Evolutionary conservation across 2,888 invertebrate genomes (phyloP).

Genomic region (Plemyria rubiginata): DNA sequence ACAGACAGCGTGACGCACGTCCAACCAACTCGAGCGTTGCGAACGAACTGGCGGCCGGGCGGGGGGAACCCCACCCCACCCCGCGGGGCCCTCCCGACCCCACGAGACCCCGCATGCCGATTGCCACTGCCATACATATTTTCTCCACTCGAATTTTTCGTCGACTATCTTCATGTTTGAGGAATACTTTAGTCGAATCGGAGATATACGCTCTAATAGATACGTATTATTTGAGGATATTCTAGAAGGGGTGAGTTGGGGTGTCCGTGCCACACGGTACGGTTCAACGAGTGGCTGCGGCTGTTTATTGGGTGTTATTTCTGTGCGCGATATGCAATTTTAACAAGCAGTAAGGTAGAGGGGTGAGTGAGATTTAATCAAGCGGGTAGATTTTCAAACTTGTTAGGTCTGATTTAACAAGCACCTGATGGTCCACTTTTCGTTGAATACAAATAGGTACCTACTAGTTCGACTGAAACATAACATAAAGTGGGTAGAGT

Average conservation of each 20-base stretch:
- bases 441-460: conserved; percentile 6
- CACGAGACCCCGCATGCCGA: conserved; percentile 71
- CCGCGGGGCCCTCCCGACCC: conserved; percentile 55
- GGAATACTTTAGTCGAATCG: conserved; percentile 82
- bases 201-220: conserved; percentile 82
- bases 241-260: conserved; percentile 62
- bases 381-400: conserved; percentile 30
- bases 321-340: conserved; percentile 63
- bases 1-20: conserved; percentile 53
- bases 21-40: conserved; percentile 56
- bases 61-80: conserved; percentile 61
- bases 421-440: conserved; percentile 10
- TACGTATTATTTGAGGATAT: conserved; percentile 80
- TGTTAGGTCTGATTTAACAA: conserved; percentile 18
- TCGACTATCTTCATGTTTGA: conserved; percentile 83
- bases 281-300: conserved; percentile 56
- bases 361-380: conserved; percentile 41
- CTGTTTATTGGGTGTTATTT: conserved; percentile 62
- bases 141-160: conserved; percentile 84
- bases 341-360: conserved; percentile 41
- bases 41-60: conserved; percentile 69
- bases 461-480: neutral
- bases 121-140: conserved; percentile 79
- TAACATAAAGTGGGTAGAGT: neutral
- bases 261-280: conserved; percentile 55